phyloP scores from a whole-genome alignment of 2,888 invertebrate genomes.

The Bombyx huttoni region DNA sequence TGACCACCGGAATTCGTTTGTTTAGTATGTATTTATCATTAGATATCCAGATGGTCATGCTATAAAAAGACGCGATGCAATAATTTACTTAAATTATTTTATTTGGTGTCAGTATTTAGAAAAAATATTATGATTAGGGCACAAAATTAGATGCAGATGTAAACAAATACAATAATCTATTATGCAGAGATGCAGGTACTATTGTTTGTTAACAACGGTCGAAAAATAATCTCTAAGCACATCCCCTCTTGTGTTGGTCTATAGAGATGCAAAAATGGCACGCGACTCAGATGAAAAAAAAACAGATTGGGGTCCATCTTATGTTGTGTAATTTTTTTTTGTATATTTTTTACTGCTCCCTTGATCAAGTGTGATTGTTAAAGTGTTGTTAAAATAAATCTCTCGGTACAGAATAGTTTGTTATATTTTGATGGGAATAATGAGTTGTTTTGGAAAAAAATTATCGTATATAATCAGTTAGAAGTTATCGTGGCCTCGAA shows the following conservation, averaged over 20 bases:
- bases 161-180: neutral
- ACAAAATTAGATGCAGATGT: neutral
- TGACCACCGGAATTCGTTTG: too few relatives aligned
- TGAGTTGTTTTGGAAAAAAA: too few relatives aligned
- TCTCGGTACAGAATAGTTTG: too few relatives aligned
- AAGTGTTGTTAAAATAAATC: too few relatives aligned
- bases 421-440: too few relatives aligned
- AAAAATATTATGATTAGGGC: neutral
- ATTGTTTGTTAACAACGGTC: constrained; percentile 5
- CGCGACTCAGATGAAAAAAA: constrained; percentile 28
- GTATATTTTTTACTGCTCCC: neutral
- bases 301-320: constrained; percentile 12
- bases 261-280: constrained; percentile 20
- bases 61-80: too few relatives aligned
- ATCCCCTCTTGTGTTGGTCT: constrained; percentile 3
- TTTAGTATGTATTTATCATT: too few relatives aligned
- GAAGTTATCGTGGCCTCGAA: too few relatives aligned
- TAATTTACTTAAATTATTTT: too few relatives aligned
- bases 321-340: constrained; percentile 4
- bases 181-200: constrained; percentile 16
- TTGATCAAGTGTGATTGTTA: neutral
- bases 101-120: too few relatives aligned
- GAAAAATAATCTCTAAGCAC: constrained; percentile 4
- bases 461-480: too few relatives aligned
- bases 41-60: too few relatives aligned